These are phyloP conservation scores for Paralichthys olivaceus DNA, from an alignment of 2,113 vertebrate species.

Conservation along the genomic window DNA sequence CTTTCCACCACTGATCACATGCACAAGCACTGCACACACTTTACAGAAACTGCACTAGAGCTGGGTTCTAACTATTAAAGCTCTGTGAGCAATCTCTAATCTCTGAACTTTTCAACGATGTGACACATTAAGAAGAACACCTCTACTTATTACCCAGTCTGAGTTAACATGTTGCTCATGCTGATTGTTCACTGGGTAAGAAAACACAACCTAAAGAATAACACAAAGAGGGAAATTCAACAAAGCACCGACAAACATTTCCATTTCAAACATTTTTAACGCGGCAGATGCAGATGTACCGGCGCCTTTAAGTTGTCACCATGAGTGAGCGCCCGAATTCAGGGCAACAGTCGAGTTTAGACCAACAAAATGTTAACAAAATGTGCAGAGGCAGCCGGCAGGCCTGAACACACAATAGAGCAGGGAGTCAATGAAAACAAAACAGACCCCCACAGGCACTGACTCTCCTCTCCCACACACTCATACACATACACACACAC, in stretches of 20 bases:
- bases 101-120: neutral
- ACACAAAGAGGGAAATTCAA: conserved; percentile 5
- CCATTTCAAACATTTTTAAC: conserved; percentile 1
- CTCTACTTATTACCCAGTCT: conserved; percentile 47
- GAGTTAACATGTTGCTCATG: conserved; percentile 16
- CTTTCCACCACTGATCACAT: neutral
- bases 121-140: conserved; percentile 7
- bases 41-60: neutral
- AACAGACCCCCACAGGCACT: conserved; percentile 44
- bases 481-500: neutral
- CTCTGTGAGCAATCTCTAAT: conserved; percentile 23
- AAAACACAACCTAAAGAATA: neutral
- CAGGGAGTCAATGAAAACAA: conserved; percentile 64
- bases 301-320: conserved; percentile 31
- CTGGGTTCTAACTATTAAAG: neutral
- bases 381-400: conserved; percentile 66
- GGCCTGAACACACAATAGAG: conserved; percentile 61
- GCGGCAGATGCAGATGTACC: neutral
- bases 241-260: conserved; percentile 13
- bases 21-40: neutral
- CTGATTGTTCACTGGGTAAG: conserved; percentile 2
- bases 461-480: conserved; percentile 3
- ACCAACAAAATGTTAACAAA: conserved; percentile 65
- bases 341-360: conserved; percentile 34
- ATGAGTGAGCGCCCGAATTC: too few relatives aligned